Evolutionary conservation across 2,113 vertebrate species (phyloP).

Genomic region (Campylomormyrus tamandua): DNA sequence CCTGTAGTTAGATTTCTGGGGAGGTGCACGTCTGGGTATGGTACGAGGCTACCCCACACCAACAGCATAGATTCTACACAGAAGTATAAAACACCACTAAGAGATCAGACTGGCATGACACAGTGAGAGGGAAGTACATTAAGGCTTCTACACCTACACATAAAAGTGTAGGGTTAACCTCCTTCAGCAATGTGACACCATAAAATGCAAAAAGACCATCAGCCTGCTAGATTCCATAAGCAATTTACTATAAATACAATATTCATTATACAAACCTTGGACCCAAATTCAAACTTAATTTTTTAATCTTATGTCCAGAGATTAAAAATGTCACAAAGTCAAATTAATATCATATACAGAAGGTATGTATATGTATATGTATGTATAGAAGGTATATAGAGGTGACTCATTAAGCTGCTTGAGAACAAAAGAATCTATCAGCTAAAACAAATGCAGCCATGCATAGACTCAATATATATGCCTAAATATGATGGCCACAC

Average conservation of each 20-base stretch:
- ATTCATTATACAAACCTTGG: not conserved
- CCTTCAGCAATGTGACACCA: not conserved
- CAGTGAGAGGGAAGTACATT: not conserved
- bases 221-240: not conserved
- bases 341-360: not conserved
- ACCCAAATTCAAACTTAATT: not conserved
- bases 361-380: not conserved
- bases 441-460: conserved; percentile 1
- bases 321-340: not conserved
- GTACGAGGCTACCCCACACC: not conserved
- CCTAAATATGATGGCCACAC: not conserved
- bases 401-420: not conserved
- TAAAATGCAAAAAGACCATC: not conserved
- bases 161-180: not conserved
- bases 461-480: not conserved
- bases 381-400: not conserved
- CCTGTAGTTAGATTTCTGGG: not conserved
- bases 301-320: not conserved
- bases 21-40: not conserved
- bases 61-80: not conserved
- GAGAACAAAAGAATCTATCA: not conserved
- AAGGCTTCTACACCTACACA: not conserved
- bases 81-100: not conserved
- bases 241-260: not conserved
- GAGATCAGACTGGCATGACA: not conserved